Base-by-base conservation (phyloP, 2,888 invertebrate genomes). In the Pyrocoelia pectoralis region DNA sequence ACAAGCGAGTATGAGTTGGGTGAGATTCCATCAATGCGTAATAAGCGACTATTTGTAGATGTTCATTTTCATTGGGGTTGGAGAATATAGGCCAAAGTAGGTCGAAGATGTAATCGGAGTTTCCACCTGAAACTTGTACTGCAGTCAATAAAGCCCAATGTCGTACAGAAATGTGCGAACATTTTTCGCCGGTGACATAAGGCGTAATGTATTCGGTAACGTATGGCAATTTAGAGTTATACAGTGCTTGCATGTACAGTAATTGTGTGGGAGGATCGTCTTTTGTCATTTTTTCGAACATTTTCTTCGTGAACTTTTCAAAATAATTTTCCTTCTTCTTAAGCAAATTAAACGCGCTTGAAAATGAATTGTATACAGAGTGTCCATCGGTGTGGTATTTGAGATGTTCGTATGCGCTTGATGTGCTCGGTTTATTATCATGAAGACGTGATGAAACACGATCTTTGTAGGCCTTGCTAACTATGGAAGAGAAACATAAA, bases 171-270 rank as follows among this genome's bases (percentile, higher is more conserved):
- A 17, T 76, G 64, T 9, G 76, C 73, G 1, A 74, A 65, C 2
- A 73, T 72, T 14, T 72, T 60, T 15, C 78, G 1, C 80, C 81
- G 9, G 73, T 73, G 8, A 85, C 77, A 0, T 82, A 77, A 0
- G 83, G 83, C 24, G 75, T 77, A 52, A 85, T 68, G 51, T 80
- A 77, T 46, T 80, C 75, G 18, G 80, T 66, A 19, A 81, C 77
- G 17, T 77, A 75, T 5, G 75, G 75, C 2, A 82, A 68, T 64
- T 79, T 76, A 38, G 84, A 79, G 71, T 86, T 86, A 41, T 74
- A 77, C 53, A 85, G 73, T 1, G 81, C 84, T 72, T 81, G 77
- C 49, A 84, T 66, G 70, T 82, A 83, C 13, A 82, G 63, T 66
- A 83, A 70, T 72, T 82, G 79, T 66, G 77, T 74, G 1, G 78